phyloP scores from a whole-genome alignment of 1,140 invertebrate genomes.

The Solen grandis region DNA sequence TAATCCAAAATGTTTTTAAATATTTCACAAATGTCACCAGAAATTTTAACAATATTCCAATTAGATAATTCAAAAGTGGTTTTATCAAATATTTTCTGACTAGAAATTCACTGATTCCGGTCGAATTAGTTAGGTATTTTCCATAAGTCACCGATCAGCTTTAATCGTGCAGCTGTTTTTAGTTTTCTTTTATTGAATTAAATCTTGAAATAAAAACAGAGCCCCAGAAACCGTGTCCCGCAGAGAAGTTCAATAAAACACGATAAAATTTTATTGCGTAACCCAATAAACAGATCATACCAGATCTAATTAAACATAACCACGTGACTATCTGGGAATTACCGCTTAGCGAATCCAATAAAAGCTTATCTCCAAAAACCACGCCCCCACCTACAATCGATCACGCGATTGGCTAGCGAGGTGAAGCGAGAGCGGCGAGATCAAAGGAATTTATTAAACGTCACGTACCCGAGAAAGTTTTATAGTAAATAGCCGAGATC shows the following conservation, averaged over 20 bases:
- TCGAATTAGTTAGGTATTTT: too few species aligned
- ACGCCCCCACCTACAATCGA: constrained; percentile 8
- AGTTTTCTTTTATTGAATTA: background rate
- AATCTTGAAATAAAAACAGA: background rate
- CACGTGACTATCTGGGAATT: background rate
- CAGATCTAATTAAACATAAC: background rate
- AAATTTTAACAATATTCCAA: too few species aligned
- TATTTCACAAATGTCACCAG: too few species aligned
- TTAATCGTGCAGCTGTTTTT: background rate
- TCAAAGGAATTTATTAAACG: constrained; percentile 49
- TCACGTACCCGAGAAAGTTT: constrained; percentile 46
- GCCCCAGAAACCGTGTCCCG: background rate
- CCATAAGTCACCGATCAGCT: background rate
- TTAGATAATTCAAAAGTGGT: too few species aligned
- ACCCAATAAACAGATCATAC: background rate
- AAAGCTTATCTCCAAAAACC: background rate
- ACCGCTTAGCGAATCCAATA: background rate
- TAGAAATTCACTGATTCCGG: too few species aligned
- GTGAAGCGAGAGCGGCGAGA: constrained; percentile 29
- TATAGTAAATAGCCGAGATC: constrained; percentile 49
- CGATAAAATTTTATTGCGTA: background rate
- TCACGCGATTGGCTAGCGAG: constrained; percentile 17
- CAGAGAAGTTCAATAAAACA: background rate
- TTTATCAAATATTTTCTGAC: too few species aligned
- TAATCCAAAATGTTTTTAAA: too few species aligned